Percentiles rank a stretch among this genome's conserved stretches.
phyloP scores from a whole-genome alignment of 2,113 vertebrate species.

The Tangachromis dhanisi region DNA sequence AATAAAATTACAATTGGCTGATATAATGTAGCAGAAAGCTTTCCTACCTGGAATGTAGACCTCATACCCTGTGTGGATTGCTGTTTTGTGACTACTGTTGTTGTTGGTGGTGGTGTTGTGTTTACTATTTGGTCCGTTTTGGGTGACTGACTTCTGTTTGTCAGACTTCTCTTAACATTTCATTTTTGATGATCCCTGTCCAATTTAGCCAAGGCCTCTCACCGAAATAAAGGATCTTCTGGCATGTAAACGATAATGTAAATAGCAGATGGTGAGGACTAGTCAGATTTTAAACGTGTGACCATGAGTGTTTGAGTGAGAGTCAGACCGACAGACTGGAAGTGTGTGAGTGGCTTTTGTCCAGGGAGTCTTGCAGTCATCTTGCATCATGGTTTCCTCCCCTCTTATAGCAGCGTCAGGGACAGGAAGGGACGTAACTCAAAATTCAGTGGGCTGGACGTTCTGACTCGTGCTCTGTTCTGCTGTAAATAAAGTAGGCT shows the following conservation, averaged over 20 bases:
- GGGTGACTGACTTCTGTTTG: neutral
- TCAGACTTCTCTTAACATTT: neutral
- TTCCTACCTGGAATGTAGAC: neutral
- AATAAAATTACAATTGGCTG: neutral
- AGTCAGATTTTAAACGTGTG: neutral
- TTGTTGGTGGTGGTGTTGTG: neutral
- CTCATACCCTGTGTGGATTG: neutral
- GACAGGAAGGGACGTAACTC: conserved; percentile 25
- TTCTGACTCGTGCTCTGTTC: neutral
- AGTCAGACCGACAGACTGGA: neutral
- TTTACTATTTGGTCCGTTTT: neutral
- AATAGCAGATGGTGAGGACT: neutral
- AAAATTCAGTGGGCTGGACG: conserved; percentile 30
- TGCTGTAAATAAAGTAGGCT: conserved; percentile 35
- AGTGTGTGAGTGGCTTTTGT: conserved; percentile 35
- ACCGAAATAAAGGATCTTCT: neutral
- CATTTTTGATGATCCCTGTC: neutral
- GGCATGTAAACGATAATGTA: neutral
- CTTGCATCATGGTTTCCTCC: conserved; percentile 68
- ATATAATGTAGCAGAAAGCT: neutral
- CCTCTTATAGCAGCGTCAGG: conserved; percentile 19
- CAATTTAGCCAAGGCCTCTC: neutral
- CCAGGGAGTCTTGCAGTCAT: conserved; percentile 61
- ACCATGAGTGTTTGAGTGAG: neutral
- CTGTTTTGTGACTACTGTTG: neutral